These are phyloP conservation scores for Strongylocentrotus purpuratus DNA, from an alignment of 35 echinoderm and acorn worm genomes.

Conservation along the genomic window DNA sequence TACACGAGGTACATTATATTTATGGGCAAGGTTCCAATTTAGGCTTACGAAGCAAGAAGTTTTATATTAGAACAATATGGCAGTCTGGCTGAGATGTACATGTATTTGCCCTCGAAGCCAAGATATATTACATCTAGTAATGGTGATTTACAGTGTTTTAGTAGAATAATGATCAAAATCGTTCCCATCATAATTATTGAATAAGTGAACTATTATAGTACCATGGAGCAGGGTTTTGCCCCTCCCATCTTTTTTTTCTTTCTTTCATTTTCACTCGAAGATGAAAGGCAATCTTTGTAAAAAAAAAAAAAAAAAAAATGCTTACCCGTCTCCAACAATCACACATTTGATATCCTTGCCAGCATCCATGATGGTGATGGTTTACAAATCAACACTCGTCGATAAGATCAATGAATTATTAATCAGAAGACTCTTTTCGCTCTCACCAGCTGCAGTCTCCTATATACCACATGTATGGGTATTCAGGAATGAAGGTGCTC, in stretches of 20 bases:
- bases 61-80: not conserved
- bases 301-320: not conserved
- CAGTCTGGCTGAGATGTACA: no score
- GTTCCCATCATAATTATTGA: no score
- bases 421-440: not conserved
- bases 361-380: not conserved
- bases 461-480: not conserved
- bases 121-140: no score
- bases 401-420: not conserved
- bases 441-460: not conserved
- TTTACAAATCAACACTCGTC: not conserved
- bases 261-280: not conserved
- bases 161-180: no score
- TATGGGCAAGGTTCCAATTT: no score
- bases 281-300: not conserved
- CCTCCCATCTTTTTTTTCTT: no score
- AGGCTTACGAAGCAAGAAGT: no score
- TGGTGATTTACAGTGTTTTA: no score
- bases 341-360: slow-evolving; percentile 2
- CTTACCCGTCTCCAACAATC: not conserved
- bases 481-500: not conserved
- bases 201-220: no score
- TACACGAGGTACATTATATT: no score
- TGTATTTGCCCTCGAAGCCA: no score
- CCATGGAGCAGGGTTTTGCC: no score